Conservation (phyloP, 1,140 invertebrate genomes). For the Aphis craccivora region DNA sequence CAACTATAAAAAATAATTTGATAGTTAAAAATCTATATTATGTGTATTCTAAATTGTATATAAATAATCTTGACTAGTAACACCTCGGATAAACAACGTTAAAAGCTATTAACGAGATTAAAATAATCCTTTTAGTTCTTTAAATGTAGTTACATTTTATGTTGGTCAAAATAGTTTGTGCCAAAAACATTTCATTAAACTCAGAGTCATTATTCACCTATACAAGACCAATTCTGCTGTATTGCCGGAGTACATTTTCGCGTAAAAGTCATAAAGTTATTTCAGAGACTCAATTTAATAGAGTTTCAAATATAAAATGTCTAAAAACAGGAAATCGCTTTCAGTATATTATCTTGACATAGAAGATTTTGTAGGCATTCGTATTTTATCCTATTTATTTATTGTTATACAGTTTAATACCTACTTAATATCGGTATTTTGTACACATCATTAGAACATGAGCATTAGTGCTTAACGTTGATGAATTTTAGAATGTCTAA, state of each 20-base stretch:
- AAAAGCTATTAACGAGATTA: conserved; percentile 51
- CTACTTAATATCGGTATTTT: neutral
- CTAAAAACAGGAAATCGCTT: conserved; percentile 2
- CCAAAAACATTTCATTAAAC: conserved; percentile 48
- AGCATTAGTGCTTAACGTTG: neutral
- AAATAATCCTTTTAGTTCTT: conserved; percentile 48
- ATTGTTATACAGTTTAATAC: neutral
- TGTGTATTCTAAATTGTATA: neutral
- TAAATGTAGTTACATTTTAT: conserved; percentile 21
- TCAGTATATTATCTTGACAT: neutral
- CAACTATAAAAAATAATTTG: neutral
- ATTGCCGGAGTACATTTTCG: neutral
- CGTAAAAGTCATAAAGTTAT: neutral
- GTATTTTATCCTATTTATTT: neutral
- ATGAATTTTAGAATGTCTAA: conserved; percentile 28
- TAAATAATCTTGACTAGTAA: conserved; percentile 8
- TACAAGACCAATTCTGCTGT: neutral
- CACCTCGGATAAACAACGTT: conserved; percentile 11
- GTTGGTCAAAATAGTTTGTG: conserved; percentile 21
- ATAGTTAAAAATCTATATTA: neutral
- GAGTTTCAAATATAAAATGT: neutral
- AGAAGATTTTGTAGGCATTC: neutral
- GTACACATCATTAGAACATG: neutral
- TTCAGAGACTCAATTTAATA: neutral
- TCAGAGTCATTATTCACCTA: neutral